A percentile compares a stretch with the other conserved stretches of the same genome.
Evolutionary conservation across 2,797 vertebrate genomes (phyloP).

Genomic region (Distichodus sexfasciatus): DNA sequence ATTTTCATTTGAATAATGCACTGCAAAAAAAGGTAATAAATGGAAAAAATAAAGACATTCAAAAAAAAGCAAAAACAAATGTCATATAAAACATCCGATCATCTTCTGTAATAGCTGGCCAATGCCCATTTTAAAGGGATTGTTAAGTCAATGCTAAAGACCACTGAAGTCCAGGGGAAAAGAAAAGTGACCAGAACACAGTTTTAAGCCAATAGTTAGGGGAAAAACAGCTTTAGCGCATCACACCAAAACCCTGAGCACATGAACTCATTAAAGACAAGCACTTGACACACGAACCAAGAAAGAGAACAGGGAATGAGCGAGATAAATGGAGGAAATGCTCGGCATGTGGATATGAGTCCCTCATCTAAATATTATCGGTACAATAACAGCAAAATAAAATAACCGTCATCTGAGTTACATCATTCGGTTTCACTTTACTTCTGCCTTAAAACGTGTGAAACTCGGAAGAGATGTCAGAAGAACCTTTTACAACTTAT

Average conservation of each 20-base stretch:
- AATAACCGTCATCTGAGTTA: neutral
- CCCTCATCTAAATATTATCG: conserved; percentile 4
- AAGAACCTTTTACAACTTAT: conserved; percentile 14
- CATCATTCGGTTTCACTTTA: neutral
- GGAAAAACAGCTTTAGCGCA: conserved; percentile 24
- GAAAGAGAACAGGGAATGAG: neutral
- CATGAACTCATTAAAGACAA: conserved; percentile 27
- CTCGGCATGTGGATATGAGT: no score
- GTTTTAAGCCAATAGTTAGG: conserved; percentile 12
- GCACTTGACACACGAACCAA: conserved; percentile 29
- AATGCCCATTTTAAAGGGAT: conserved; percentile 58
- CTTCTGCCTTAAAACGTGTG: no score
- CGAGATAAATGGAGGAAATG: neutral
- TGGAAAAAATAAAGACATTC: conserved; percentile 49
- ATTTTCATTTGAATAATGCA: conserved; percentile 66
- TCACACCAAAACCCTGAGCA: conserved; percentile 30
- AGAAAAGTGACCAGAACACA: neutral
- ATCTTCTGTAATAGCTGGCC: conserved; percentile 47
- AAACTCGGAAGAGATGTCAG: neutral
- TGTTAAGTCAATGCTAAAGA: neutral
- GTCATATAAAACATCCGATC: conserved; percentile 51
- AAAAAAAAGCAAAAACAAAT: conserved; percentile 53
- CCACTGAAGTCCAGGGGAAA: no score
- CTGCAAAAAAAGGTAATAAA: conserved; percentile 24
- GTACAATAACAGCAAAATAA: conserved; percentile 6